Conservation (phyloP, 2,888 invertebrate species). For the Blastobasis lacticolella region DNA sequence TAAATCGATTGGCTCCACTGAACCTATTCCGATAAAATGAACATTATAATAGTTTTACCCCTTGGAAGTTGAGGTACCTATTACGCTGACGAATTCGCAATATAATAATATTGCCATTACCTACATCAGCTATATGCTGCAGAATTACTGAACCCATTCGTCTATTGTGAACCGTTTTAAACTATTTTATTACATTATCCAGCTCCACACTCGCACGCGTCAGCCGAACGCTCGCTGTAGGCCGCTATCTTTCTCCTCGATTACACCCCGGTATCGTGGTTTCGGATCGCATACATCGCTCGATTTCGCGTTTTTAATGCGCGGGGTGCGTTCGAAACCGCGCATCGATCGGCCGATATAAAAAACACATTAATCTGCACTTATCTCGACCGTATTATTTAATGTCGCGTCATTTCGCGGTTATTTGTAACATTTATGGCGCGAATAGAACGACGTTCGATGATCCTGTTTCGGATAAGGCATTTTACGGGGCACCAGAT, state of each 20-base stretch:
- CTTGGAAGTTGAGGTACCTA: too few relatives aligned
- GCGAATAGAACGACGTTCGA: constrained; percentile 39
- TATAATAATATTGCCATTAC: too few relatives aligned
- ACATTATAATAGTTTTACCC: too few relatives aligned
- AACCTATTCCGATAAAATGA: too few relatives aligned
- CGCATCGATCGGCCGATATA: constrained; percentile 56
- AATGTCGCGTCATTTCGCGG: constrained; percentile 67
- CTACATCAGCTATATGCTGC: too few relatives aligned
- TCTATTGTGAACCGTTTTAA: too few relatives aligned
- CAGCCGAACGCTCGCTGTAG: too few relatives aligned
- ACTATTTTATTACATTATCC: too few relatives aligned
- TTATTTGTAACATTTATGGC: constrained; percentile 69
- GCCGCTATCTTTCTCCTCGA: constrained; percentile 16
- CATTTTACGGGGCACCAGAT: constrained; percentile 25
- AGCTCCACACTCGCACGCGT: too few relatives aligned
- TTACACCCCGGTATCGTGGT: constrained; percentile 43
- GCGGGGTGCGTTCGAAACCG: constrained; percentile 45
- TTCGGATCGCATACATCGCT: constrained; percentile 53
- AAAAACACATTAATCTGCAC: constrained; percentile 69
- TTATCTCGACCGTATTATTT: constrained; percentile 70
- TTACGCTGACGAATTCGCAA: too few relatives aligned
- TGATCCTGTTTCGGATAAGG: constrained; percentile 55
- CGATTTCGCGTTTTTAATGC: constrained; percentile 50
- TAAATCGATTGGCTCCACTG: too few relatives aligned
- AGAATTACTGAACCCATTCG: too few relatives aligned